These are phyloP conservation scores for Drosophila anceps DNA, from an alignment of 2,888 invertebrate genomes.

Conservation along the genomic window DNA sequence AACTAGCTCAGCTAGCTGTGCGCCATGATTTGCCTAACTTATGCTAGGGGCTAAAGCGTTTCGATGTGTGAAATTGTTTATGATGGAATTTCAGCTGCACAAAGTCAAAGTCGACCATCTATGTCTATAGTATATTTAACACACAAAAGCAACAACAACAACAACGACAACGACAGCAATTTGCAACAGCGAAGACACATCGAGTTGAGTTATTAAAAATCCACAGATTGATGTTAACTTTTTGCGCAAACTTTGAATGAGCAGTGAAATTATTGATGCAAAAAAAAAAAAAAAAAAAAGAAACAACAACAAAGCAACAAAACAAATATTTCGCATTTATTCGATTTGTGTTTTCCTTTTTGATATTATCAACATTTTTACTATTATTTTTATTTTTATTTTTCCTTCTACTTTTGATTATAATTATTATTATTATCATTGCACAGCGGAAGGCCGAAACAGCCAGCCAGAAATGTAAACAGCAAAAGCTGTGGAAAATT, in stretches of 20 bases:
- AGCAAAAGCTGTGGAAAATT: conserved; percentile 53
- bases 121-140: conserved; percentile 14
- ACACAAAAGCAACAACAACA: neutral
- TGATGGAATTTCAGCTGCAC: conserved; percentile 61
- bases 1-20: conserved; percentile 41
- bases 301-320: too few species aligned
- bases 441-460: conserved; percentile 19
- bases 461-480: conserved; percentile 34
- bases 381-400: conserved; percentile 22
- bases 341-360: conserved; percentile 28
- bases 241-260: conserved; percentile 46
- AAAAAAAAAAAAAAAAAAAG: too few species aligned
- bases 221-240: conserved; percentile 64
- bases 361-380: conserved; percentile 29
- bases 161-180: neutral
- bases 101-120: conserved; percentile 11
- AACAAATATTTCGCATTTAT: conserved; percentile 19
- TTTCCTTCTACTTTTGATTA: too few species aligned
- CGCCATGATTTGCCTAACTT: conserved; percentile 54
- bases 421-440: conserved; percentile 25
- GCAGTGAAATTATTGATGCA: conserved; percentile 33
- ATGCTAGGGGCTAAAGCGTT: conserved; percentile 37
- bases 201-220: conserved; percentile 54
- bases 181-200: conserved; percentile 32
- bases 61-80: conserved; percentile 66